A percentile compares a stretch with the other conserved stretches of the same genome.
Conservation (phyloP, 1,140 invertebrate species). For the Bombus haemorrhoidalis region DNA sequence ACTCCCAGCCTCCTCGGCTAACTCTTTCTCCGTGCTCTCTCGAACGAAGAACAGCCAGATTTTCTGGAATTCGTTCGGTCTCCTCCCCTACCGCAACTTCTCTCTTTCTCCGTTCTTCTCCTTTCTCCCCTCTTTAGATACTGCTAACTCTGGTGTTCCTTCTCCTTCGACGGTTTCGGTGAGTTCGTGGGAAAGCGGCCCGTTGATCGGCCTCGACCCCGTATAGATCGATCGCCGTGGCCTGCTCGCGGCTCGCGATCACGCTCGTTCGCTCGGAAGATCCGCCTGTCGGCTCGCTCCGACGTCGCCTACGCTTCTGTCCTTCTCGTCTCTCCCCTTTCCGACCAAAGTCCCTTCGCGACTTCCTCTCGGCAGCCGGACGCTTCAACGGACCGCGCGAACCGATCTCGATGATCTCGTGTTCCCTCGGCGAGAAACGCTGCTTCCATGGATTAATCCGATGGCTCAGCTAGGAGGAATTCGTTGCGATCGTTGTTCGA, state of each 20-base stretch:
- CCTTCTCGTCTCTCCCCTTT: neutral
- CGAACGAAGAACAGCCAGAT: constrained; percentile 25
- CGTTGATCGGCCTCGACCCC: constrained; percentile 44
- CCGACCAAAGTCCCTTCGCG: neutral
- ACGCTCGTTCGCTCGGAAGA: constrained; percentile 45
- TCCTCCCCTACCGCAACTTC: neutral
- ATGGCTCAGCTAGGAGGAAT: neutral
- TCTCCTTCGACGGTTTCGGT: neutral
- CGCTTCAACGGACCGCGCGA: neutral
- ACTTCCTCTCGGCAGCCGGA: neutral
- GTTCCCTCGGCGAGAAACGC: neutral
- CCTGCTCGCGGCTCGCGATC: constrained; percentile 38
- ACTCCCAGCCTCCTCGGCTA: too few relatives aligned
- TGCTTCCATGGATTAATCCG: neutral
- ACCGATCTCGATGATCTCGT: constrained; percentile 8
- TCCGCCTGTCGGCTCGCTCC: constrained; percentile 31
- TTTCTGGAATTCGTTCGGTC: constrained; percentile 44
- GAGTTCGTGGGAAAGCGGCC: constrained; percentile 45
- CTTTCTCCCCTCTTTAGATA: neutral
- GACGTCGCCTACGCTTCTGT: constrained; percentile 41
- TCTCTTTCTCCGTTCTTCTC: neutral
- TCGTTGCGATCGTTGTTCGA: neutral
- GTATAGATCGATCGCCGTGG: constrained; percentile 39
- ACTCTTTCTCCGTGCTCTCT: too few relatives aligned
- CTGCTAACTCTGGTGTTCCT: too few relatives aligned